These are phyloP conservation scores for Echeneis naucrates DNA, from an alignment of 2,797 vertebrate genomes.

Conservation along the genomic window DNA sequence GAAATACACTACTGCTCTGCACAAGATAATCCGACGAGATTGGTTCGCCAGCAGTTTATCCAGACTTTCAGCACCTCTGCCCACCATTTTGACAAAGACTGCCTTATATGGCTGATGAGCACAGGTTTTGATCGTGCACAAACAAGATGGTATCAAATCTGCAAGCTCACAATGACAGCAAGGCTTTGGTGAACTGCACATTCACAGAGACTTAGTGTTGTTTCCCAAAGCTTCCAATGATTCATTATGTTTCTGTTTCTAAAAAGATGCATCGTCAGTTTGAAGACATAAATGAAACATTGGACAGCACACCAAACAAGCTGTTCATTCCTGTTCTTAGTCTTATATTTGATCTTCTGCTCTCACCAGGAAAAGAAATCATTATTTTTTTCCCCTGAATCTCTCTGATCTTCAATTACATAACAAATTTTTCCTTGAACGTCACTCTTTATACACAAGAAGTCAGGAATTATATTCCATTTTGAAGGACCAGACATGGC, in stretches of 20 bases:
- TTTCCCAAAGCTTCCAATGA: not conserved
- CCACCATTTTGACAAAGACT: conserved; percentile 2
- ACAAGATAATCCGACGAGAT: not conserved
- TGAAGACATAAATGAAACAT: not conserved
- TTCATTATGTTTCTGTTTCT: not conserved
- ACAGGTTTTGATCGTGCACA: conserved; percentile 5
- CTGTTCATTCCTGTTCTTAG: not conserved
- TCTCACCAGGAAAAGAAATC: not conserved
- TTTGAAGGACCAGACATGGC: conserved; percentile 6
- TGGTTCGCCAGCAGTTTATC: not conserved
- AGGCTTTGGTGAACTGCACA: conserved; percentile 1
- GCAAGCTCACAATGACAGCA: conserved; percentile 4
- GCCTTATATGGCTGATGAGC: not conserved
- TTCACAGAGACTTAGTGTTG: not conserved
- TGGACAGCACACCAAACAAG: not conserved
- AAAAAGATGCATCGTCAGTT: not conserved
- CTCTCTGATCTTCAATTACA: not conserved
- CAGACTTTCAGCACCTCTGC: not conserved
- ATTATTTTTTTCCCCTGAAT: not conserved
- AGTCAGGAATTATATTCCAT: conserved; percentile 5
- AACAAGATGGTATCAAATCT: not conserved
- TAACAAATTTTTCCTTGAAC: not conserved
- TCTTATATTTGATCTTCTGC: not conserved
- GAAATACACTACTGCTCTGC: conserved; percentile 1
- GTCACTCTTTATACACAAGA: not conserved